Conservation (phyloP, 2,113 vertebrate genomes). For the Laticauda laticaudata region DNA sequence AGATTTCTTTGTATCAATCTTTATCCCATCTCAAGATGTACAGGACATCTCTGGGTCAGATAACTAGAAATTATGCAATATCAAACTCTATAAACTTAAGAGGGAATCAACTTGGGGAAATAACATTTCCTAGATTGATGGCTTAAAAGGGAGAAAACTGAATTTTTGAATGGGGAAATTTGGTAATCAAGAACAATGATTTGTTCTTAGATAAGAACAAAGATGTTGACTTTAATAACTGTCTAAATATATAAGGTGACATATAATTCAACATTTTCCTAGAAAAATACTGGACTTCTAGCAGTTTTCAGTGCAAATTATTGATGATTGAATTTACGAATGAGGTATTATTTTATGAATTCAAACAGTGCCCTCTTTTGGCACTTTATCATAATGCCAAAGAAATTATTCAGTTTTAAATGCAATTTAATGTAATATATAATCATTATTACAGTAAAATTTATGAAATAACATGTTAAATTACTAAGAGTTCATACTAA, state of each 20-base stretch:
- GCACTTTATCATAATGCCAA: neutral
- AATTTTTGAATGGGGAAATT: neutral
- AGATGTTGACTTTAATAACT: neutral
- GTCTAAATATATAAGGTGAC: neutral
- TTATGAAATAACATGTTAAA: neutral
- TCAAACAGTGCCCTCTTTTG: slow-evolving; percentile 60
- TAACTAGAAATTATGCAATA: neutral
- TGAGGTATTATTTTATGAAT: neutral
- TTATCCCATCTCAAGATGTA: neutral
- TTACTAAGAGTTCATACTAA: neutral
- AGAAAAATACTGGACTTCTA: neutral
- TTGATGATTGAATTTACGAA: neutral
- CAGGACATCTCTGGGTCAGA: neutral
- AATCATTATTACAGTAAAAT: neutral
- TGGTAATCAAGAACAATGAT: neutral
- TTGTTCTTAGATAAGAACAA: neutral
- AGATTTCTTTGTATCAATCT: neutral
- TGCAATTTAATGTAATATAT: neutral
- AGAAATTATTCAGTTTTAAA: neutral
- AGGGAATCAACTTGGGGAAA: neutral
- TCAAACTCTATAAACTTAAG: neutral
- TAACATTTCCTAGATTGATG: neutral
- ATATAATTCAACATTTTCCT: neutral
- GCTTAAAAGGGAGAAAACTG: neutral
- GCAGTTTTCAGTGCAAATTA: neutral